Base-by-base conservation (phyloP, 1,140 invertebrate genomes). In the Brachionus asplanchnoidis region DNA sequence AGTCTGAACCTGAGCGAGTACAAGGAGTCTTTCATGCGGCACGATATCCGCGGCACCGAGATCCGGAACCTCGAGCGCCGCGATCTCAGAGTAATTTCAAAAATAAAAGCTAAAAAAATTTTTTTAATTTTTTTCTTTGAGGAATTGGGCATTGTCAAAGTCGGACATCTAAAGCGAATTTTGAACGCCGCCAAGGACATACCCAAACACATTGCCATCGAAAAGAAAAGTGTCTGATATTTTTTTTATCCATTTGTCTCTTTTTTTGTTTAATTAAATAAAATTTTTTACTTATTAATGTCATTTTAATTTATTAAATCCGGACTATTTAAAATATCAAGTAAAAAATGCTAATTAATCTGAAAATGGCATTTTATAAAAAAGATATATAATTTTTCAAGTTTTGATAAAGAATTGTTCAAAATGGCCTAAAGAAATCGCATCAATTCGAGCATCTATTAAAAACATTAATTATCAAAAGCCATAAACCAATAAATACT, bases 151-250 rank as follows among this genome's bases (percentile, higher is more conserved):
- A 93, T 97, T 28, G 94, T 93, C 2, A 98, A 98, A 91, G 91
- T 97, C 42, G 96, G 96, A 5, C 96, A 98, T 88, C 93, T 97
- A 2, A 98, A 97, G 89, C 92, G 96, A 85, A 95, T 98, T 85
- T 92, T 96, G 84, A 94, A 96, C 88, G 95, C 77, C 7, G 46
- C 50, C 32, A 80, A 80, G 40, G 56, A 65, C 28, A 80, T 80
- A 28, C 77, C 77, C 11, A 56, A 80, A 17, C 46, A 8, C 44
- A 65, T 80, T 40, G 56, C 46, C 28, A 60, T 23, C 28, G 77
- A 80, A 65, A 80, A 80, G 17, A 56, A 80, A 80, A 80, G 77
- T 80, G 77, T 80, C 32, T 80, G 50, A 80, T 36, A 32, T 4
- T 12, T 42, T 73, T n/a, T n/a, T 70, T 68, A 26, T 68, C n/a